Conservation (phyloP, 2,113 vertebrate species). For the Saimiri boliviensis region DNA sequence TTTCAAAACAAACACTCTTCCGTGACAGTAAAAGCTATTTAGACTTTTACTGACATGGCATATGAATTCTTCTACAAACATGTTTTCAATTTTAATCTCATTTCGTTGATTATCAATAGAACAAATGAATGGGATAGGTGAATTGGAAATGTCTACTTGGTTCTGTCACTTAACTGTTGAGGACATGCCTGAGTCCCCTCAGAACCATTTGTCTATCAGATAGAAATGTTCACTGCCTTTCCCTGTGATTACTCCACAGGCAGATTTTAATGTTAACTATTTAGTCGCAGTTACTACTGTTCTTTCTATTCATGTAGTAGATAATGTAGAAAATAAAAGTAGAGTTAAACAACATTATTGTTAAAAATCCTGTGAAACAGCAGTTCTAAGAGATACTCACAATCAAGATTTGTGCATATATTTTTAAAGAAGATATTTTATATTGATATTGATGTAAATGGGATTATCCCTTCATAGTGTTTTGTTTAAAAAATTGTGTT, state of each 20-base stretch:
- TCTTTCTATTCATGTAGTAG: not conserved
- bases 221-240: not conserved
- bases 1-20: constrained; percentile 68
- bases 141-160: not conserved
- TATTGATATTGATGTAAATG: not conserved
- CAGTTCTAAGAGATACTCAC: not conserved
- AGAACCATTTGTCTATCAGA: not conserved
- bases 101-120: constrained; percentile 55
- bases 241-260: not conserved
- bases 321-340: not conserved
- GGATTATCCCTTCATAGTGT: not conserved
- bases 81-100: constrained; percentile 62
- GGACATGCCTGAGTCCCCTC: not conserved
- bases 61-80: constrained; percentile 23
- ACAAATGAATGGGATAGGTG: not conserved
- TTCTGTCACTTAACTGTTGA: not conserved
- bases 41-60: not conserved
- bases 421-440: not conserved
- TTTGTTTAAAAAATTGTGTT: not conserved
- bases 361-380: constrained; percentile 22
- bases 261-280: not conserved
- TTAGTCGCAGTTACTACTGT: not conserved
- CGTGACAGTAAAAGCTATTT: constrained; percentile 57
- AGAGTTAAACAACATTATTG: not conserved
- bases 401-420: not conserved